Evolutionary conservation across 1,140 invertebrate genomes (phyloP).

Genomic region (Procambarus clarkii): DNA sequence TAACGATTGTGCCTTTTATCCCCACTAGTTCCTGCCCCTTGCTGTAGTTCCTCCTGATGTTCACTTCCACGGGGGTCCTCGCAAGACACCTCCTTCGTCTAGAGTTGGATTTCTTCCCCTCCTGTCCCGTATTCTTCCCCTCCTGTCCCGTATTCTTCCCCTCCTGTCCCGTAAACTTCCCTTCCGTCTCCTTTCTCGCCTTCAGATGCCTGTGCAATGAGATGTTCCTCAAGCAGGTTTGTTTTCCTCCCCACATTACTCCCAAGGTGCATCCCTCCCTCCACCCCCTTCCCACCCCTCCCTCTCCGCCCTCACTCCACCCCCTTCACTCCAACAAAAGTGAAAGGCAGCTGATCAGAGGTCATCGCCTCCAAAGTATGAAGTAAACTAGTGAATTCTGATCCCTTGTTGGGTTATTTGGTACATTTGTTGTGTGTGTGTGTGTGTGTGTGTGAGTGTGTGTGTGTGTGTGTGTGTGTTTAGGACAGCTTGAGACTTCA

Average conservation of each 20-base stretch:
- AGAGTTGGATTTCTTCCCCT: background rate
- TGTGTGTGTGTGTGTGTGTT: too few relatives aligned
- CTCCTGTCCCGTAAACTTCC: too few relatives aligned
- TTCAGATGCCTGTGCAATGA: too few relatives aligned
- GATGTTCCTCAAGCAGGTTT: background rate
- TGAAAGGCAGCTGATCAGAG: background rate
- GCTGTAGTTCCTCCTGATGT: too few relatives aligned
- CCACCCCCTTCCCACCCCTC: background rate
- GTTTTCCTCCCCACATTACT: background rate
- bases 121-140: too few relatives aligned
- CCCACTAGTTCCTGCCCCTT: too few relatives aligned
- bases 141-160: too few relatives aligned
- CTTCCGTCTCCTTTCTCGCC: too few relatives aligned
- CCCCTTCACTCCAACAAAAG: background rate
- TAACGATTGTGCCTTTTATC: too few relatives aligned
- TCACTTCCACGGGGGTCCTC: too few relatives aligned
- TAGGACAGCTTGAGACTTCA: too few relatives aligned
- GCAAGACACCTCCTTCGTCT: background rate
- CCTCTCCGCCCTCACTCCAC: background rate
- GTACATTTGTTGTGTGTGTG: background rate
- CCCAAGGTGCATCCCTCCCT: background rate
- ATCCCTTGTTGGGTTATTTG: background rate
- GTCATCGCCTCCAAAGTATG: background rate
- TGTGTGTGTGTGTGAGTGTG: too few relatives aligned
- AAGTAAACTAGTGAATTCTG: background rate